These are phyloP conservation scores for Melanotaenia boesemani DNA, from an alignment of 2,797 vertebrate species.

Conservation along the genomic window DNA sequence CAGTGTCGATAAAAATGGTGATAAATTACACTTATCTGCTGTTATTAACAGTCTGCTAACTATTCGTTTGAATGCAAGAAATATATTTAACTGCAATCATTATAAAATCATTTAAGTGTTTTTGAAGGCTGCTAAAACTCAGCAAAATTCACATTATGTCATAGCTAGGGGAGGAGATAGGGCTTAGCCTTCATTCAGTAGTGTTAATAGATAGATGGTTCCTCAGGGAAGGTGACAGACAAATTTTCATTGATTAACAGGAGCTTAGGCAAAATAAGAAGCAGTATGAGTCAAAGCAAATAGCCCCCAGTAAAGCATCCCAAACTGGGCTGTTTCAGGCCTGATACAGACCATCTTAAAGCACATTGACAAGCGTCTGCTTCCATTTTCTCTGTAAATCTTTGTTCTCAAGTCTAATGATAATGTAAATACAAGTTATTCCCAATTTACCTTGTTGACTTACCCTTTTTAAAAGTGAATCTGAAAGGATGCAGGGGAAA, in stretches of 20 bases:
- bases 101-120: background rate
- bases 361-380: background rate
- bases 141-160: too few species aligned
- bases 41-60: too few species aligned
- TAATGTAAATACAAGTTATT: slow-evolving; percentile 18
- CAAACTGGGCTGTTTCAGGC: background rate
- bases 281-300: slow-evolving; percentile 6
- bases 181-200: too few species aligned
- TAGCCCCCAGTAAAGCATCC: slow-evolving; percentile 23
- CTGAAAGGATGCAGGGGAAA: slow-evolving; percentile 10
- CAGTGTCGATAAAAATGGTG: too few species aligned
- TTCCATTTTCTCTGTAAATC: slow-evolving; percentile 4
- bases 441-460: slow-evolving; percentile 22
- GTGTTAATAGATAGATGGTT: slow-evolving; percentile 5
- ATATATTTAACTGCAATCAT: too few species aligned
- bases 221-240: slow-evolving; percentile 16
- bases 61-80: too few species aligned
- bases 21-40: too few species aligned
- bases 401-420: background rate
- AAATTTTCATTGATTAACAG: slow-evolving; percentile 19
- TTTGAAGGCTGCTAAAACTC: background rate
- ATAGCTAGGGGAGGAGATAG: too few species aligned
- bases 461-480: slow-evolving; percentile 27
- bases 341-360: slow-evolving; percentile 9
- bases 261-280: slow-evolving; percentile 2